Evolutionary conservation across 1,140 invertebrate genomes (phyloP).

Genomic region (Muscidifurax raptorellus): DNA sequence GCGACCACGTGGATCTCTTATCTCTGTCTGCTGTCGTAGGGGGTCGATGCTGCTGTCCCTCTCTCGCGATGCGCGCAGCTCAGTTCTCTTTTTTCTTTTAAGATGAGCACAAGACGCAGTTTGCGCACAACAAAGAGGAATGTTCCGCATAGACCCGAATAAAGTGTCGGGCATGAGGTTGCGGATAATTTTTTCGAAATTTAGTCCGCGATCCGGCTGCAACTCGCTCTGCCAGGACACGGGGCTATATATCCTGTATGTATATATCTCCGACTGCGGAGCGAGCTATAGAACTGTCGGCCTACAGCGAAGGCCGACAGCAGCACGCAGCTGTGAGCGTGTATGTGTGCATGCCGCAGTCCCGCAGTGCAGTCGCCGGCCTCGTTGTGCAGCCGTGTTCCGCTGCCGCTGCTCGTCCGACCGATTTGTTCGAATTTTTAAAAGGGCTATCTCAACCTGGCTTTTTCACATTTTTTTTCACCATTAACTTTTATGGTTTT

Average conservation of each 20-base stretch:
- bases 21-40: constrained; percentile 36
- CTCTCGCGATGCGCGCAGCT: neutral
- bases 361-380: constrained; percentile 67
- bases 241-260: neutral
- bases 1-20: constrained; percentile 37
- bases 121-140: neutral
- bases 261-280: neutral
- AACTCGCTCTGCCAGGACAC: neutral
- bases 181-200: constrained; percentile 39
- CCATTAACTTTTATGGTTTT: neutral
- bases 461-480: neutral
- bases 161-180: constrained; percentile 9
- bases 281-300: constrained; percentile 54
- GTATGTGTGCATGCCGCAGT: constrained; percentile 58
- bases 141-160: neutral
- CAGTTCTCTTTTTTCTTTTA: constrained; percentile 23
- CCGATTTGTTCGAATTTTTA: constrained; percentile 32
- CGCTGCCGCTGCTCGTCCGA: neutral
- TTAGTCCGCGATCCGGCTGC: constrained; percentile 3
- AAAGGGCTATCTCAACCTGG: neutral
- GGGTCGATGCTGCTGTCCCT: neutral
- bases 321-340: neutral
- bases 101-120: neutral
- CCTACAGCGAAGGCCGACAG: neutral
- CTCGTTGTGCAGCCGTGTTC: constrained; percentile 49